Conservation (phyloP, 2,888 invertebrate genomes). For the Noctua fimbriata region DNA sequence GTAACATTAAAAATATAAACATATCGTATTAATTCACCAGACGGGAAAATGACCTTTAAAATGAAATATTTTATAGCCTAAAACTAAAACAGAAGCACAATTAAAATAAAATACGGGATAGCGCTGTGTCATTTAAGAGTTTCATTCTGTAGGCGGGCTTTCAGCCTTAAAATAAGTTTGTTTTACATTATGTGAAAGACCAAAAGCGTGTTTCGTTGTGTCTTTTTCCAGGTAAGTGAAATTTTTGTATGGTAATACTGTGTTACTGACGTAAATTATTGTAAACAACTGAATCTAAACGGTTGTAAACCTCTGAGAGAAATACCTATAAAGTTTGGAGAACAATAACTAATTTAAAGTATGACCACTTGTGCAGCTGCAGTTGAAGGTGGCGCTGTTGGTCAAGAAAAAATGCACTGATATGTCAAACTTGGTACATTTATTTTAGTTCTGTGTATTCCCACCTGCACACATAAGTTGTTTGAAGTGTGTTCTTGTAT, state of each 20-base stretch:
- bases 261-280: background rate
- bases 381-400: too few relatives aligned
- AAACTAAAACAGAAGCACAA: constrained; percentile 4
- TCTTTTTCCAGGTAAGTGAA: background rate
- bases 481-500: background rate
- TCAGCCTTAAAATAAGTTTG: background rate
- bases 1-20: background rate
- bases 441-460: too few relatives aligned
- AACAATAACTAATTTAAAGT: constrained; percentile 7
- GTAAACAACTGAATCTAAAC: background rate
- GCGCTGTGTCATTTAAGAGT: background rate
- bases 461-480: too few relatives aligned
- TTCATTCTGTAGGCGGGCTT: background rate
- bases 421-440: too few relatives aligned
- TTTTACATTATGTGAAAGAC: too few relatives aligned
- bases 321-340: background rate
- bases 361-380: too few relatives aligned
- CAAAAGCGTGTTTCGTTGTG: background rate
- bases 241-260: background rate
- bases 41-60: constrained; percentile 11
- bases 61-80: constrained; percentile 15
- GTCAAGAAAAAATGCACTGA: too few relatives aligned
- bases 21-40: background rate
- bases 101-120: background rate
- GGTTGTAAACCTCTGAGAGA: background rate